These are phyloP conservation scores for Helostoma temminkii DNA, from an alignment of 2,797 vertebrate species.

Conservation along the genomic window DNA sequence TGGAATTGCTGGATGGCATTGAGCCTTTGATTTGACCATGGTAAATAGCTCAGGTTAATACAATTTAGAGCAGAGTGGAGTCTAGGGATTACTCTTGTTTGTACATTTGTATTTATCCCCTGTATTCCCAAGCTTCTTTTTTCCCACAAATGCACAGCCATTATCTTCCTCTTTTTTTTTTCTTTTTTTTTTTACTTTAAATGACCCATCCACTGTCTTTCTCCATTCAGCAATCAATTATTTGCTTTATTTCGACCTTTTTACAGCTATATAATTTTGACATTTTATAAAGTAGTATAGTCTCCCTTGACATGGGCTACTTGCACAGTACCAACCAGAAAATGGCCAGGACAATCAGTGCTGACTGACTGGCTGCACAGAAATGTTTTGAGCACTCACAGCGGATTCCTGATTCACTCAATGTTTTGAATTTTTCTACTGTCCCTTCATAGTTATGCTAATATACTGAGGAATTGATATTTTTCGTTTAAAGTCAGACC, in stretches of 20 bases:
- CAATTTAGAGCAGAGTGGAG: not conserved
- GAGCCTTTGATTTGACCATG: slow-evolving; percentile 32
- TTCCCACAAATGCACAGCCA: slow-evolving; percentile 6
- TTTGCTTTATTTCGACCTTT: slow-evolving; percentile 20
- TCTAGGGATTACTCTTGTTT: no score
- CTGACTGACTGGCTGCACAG: slow-evolving; percentile 27
- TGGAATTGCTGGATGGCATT: not conserved
- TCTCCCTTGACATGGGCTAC: slow-evolving; percentile 10
- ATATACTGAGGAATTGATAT: slow-evolving; percentile 1
- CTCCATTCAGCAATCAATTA: slow-evolving; percentile 26
- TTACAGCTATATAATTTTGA: slow-evolving; percentile 32
- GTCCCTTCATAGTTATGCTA: slow-evolving; percentile 5
- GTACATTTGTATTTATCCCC: slow-evolving; percentile 18
- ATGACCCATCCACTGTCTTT: slow-evolving; percentile 9
- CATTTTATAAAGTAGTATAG: slow-evolving; percentile 26
- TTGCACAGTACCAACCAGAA: slow-evolving; percentile 52
- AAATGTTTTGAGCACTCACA: slow-evolving; percentile 16
- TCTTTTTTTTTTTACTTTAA: no score
- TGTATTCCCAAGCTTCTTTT: not conserved
- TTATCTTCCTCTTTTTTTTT: slow-evolving; percentile 5
- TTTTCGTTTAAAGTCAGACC: slow-evolving; percentile 9
- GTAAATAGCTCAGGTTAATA: slow-evolving; percentile 1
- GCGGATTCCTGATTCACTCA: slow-evolving; percentile 6
- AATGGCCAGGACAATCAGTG: slow-evolving; percentile 16
- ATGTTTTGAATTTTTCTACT: slow-evolving; percentile 6